A percentile compares a stretch with the other conserved stretches of the same genome.
Evolutionary conservation across 2,797 vertebrate genomes (phyloP).

Genomic region (Acridotheres tristis): DNA sequence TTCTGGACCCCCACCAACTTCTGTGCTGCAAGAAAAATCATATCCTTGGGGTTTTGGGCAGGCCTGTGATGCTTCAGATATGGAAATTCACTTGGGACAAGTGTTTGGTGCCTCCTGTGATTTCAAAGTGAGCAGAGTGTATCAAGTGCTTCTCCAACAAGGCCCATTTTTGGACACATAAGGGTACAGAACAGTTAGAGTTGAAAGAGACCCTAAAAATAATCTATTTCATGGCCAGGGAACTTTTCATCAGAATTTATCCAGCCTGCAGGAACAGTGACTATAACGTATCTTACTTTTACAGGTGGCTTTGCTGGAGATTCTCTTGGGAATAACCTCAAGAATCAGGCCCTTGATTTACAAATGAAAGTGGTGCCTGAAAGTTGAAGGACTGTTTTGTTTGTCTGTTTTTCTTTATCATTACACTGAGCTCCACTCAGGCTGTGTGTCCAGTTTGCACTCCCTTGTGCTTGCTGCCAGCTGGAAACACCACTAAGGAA

Average conservation of each 20-base stretch:
- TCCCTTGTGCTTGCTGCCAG: conserved; percentile 61
- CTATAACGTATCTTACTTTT: neutral
- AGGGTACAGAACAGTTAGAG: neutral
- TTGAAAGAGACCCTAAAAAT: neutral
- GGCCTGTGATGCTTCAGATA: neutral
- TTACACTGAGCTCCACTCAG: conserved; percentile 33
- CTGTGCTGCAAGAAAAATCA: neutral
- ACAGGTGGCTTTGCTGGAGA: neutral
- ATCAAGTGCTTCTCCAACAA: accelerated
- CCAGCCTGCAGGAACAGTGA: neutral
- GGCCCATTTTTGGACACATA: accelerated
- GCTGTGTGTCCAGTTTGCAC: conserved; percentile 34
- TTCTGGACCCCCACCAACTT: neutral
- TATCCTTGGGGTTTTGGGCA: neutral
- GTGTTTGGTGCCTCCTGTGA: neutral
- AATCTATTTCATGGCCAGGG: neutral
- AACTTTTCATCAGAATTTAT: neutral
- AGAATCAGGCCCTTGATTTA: neutral
- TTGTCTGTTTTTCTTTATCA: conserved; percentile 63
- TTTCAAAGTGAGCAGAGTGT: neutral
- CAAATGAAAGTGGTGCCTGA: neutral
- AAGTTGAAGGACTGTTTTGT: conserved; percentile 44
- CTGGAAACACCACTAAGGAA: conserved; percentile 49
- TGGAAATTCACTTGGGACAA: neutral
- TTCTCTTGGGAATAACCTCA: neutral